Evolutionary conservation across 2,888 invertebrate species (phyloP), one percentile per base, ranked within the genome.

Genomic region (Seira musarum): DNA sequence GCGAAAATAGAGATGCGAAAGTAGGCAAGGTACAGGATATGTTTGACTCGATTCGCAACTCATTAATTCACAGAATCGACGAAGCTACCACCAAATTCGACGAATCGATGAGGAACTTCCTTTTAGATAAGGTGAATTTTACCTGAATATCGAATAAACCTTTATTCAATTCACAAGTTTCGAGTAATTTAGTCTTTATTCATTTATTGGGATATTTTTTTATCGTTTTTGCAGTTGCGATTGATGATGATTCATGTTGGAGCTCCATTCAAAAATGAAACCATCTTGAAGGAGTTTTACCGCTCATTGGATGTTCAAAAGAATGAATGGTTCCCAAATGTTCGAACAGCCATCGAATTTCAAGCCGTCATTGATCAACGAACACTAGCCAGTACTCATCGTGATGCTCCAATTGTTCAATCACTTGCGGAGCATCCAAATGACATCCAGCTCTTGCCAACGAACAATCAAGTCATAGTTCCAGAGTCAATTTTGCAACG

Each of bases 271-370:
- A 85, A 87, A 21, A 87, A 88, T 30, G 87, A 88, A 2, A 85
- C 86, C 6, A 89, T 88, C 79, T 85, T 90, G 1, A 89, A 90
- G 83, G 88, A 88, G 8, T 89, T 89, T 82, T 91, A 90, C 87
- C 87, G 85, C 17, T 87, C 88, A 65, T 86, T 91, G 66, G 88
- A 88, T 24, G 89, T 92, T 57, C 89, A 91, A 84, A 90, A 89
- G 83, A 88, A 89, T 21, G 90, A 91, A 86, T 90, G 91, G 82
- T 91, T 92, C 86, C 88, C 89, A 74, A 91, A 91, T 86, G 88
- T 91, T 2, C 88, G 89, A 61, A 89, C 89, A 85, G 89, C 90
- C 0, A 89, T 90, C 57, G 85, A 85, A 1, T 91, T 91, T 86
- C 87, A 89, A 46, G 88, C 89, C 68, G 88, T 88, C 77, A 85